phyloP scores from a whole-genome alignment of 2,113 vertebrate genomes.

The Leucoraja erinaceus region DNA sequence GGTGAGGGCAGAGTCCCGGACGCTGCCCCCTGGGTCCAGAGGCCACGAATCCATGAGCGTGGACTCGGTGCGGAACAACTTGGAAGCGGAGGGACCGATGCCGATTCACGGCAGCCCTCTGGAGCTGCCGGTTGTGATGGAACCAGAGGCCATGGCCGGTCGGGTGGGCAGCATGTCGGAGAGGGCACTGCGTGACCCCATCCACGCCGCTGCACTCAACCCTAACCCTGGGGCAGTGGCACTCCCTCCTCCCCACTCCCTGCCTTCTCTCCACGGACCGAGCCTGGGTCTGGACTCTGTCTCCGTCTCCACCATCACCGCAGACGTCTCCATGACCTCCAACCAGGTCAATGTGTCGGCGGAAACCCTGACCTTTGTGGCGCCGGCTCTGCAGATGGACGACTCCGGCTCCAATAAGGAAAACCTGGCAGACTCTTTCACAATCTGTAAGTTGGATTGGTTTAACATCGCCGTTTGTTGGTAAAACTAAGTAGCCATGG shows the following conservation, averaged over 20 bases:
- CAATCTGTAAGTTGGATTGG: slow-evolving; percentile 76
- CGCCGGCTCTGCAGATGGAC: slow-evolving; percentile 82
- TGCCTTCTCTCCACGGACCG: slow-evolving; percentile 77
- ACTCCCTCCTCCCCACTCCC: slow-evolving; percentile 80
- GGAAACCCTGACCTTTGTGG: slow-evolving; percentile 84
- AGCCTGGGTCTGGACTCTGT: slow-evolving; percentile 84
- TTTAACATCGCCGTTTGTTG: not conserved
- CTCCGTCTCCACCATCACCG: slow-evolving; percentile 81
- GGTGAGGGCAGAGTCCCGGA: slow-evolving; percentile 71
- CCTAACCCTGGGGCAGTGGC: slow-evolving; percentile 84
- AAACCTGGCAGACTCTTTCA: slow-evolving; percentile 83
- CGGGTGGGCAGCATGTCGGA: slow-evolving; percentile 63
- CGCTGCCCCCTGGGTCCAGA: slow-evolving; percentile 66
- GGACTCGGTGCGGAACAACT: slow-evolving; percentile 57
- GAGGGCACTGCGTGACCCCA: slow-evolving; percentile 71
- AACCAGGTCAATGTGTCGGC: slow-evolving; percentile 70
- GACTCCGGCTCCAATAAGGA: slow-evolving; percentile 89
- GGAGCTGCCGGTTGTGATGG: slow-evolving; percentile 90
- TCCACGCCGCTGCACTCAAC: slow-evolving; percentile 78
- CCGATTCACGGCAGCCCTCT: slow-evolving; percentile 77
- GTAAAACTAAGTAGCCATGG: not conserved
- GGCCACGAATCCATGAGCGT: slow-evolving; percentile 68
- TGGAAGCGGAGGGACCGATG: slow-evolving; percentile 72
- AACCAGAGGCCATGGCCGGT: slow-evolving; percentile 72
- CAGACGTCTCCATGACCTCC: slow-evolving; percentile 82